A percentile compares a stretch with the other conserved stretches of the same genome.
These are phyloP conservation scores for Oppia nitens DNA, from an alignment of 1,140 invertebrate genomes.

Conservation along the genomic window DNA sequence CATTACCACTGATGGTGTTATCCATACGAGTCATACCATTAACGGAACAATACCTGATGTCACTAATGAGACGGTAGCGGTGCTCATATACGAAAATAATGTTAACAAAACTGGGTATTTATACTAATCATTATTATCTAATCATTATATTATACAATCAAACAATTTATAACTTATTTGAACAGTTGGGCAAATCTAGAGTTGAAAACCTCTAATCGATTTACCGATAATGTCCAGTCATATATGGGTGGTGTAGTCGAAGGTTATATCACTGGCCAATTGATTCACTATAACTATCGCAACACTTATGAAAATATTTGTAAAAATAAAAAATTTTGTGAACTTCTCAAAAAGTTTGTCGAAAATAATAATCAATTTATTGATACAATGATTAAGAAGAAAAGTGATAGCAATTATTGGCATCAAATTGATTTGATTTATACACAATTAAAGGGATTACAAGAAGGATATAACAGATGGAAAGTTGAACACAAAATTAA, in stretches of 20 bases:
- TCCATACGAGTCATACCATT: background rate
- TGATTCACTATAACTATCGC: constrained; percentile 42
- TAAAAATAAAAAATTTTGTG: background rate
- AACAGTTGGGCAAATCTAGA: background rate
- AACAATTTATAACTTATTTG: too few species aligned
- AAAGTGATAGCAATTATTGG: background rate
- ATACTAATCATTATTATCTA: background rate
- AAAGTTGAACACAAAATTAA: background rate
- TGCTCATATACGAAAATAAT: background rate
- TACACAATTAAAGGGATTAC: background rate
- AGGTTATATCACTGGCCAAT: constrained; percentile 57
- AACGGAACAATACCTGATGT: background rate
- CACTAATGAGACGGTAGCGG: background rate
- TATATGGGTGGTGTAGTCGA: constrained; percentile 70
- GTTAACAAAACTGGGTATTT: background rate
- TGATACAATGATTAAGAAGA: background rate
- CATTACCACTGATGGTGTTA: background rate
- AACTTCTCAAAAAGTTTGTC: background rate
- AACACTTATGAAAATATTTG: background rate
- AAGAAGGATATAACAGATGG: background rate
- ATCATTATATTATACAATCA: background rate
- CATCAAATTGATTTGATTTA: background rate
- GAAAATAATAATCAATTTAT: background rate
- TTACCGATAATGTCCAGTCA: constrained; percentile 46
- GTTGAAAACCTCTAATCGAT: background rate